Percentiles rank a stretch among this genome's conserved stretches.
These are phyloP conservation scores for Tetramorium bicarinatum DNA, from an alignment of 2,888 invertebrate species.

Conservation along the genomic window DNA sequence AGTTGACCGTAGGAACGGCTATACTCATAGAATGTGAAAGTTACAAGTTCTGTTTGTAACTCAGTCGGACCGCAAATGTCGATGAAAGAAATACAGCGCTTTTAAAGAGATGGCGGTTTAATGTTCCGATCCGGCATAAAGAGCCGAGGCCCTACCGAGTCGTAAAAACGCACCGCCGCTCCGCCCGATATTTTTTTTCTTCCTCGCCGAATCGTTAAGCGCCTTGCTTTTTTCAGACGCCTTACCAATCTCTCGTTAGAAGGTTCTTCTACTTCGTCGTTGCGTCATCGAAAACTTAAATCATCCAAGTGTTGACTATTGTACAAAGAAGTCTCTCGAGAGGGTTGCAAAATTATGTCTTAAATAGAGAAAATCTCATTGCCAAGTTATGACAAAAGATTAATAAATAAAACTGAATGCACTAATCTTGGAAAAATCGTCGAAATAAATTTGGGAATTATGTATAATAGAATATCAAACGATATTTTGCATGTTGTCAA, in stretches of 20 bases:
- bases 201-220: conserved; percentile 61
- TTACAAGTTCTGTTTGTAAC: conserved; percentile 71
- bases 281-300: conserved; percentile 40
- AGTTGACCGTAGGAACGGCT: conserved; percentile 12
- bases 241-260: conserved; percentile 39
- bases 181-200: conserved; percentile 32
- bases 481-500: not conserved
- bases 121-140: conserved; percentile 72
- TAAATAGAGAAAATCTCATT: not conserved
- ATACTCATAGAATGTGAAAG: conserved; percentile 65
- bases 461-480: not conserved
- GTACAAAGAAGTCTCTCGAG: not conserved
- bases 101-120: conserved; percentile 74
- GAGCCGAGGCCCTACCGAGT: conserved; percentile 69
- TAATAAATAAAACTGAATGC: not conserved
- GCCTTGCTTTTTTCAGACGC: conserved; percentile 35
- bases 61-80: conserved; percentile 70
- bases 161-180: conserved; percentile 73
- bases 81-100: conserved; percentile 73
- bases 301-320: conserved; percentile 10
- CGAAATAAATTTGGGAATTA: not conserved
- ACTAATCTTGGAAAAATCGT: not conserved
- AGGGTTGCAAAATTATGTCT: conserved; percentile 5
- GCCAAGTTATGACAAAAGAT: not conserved
- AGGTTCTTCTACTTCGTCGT: conserved; percentile 23